Evolutionary conservation across 1,140 invertebrate genomes (phyloP), one percentile per base, ranked within the genome.

Genomic region (Saccostrea glomerata): DNA sequence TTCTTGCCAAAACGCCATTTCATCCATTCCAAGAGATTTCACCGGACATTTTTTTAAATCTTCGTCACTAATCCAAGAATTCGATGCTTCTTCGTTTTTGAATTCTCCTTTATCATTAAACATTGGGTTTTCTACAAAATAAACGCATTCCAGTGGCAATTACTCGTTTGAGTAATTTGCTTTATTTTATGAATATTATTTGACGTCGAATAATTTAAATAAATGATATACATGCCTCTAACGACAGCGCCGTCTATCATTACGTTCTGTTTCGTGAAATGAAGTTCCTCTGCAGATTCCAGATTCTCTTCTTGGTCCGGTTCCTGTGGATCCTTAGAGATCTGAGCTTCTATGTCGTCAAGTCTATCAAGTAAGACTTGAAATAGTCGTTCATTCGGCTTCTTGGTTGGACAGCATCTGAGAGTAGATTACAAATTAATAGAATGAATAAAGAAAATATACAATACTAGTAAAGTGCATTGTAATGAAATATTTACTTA

Each of bases 41-140:
- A 89, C 88, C 5, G 85, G 30, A 20, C 91, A 90, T 23, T 90
- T 30, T 5, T 90, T 87, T 15, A 94, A 86, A 47, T 89, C 85
- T 0, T 97, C 97, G 94, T 99, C 98, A 94, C 98, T 97, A 85
- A 99, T 97, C 98, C 98, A 99, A 92, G 97, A 98, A 47, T 47
- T 9, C 0, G 98, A 98, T 94, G 98, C 95, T 90, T 97, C 97
- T 91, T 98, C 89, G 13, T 91, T 87, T 66, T 86, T 58, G 20
- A 56, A 56, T 15, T 88, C 86, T 47, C 86, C 88, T 77, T 89
- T 86, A 17, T 90, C 89, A 36, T 88, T n/a, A 84, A 85, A 92
- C n/a, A 90, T 1, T 20, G 92, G 92, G 84, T 93, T 93, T 2
- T 70, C 92, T 93, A 87, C 2, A 89, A 90, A 1, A 82, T 6